Conservation (phyloP, 2,797 vertebrate species). For the Sebastes jordani region DNA sequence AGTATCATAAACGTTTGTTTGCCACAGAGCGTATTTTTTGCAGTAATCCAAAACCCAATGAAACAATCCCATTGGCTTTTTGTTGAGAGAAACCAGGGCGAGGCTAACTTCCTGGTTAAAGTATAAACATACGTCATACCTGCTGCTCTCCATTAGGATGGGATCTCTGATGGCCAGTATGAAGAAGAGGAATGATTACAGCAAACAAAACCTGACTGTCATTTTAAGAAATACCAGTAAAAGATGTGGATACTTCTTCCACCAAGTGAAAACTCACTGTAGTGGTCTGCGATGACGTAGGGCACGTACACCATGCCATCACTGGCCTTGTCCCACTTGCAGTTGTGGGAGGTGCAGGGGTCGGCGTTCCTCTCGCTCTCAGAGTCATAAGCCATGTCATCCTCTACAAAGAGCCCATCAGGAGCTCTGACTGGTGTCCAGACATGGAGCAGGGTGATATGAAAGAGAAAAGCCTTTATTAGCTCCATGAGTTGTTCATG, state of each 20-base stretch:
- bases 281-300: slow-evolving; percentile 1
- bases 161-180: not conserved
- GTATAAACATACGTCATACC: too few species aligned
- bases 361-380: slow-evolving; percentile 16
- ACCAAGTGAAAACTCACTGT: slow-evolving; percentile 10
- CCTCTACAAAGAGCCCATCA: not conserved
- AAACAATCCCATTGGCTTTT: too few species aligned
- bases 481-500: too few species aligned
- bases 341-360: slow-evolving; percentile 1
- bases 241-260: not conserved
- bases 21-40: too few species aligned
- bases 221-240: not conserved
- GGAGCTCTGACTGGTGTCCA: not conserved
- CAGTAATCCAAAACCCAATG: too few species aligned
- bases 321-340: slow-evolving; percentile 9
- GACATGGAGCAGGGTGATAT: not conserved
- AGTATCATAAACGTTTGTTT: too few species aligned
- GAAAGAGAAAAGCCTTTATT: not conserved
- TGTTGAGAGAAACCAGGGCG: too few species aligned
- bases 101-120: too few species aligned
- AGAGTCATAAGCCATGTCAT: not conserved
- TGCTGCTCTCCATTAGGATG: not conserved
- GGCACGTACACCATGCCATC: slow-evolving; percentile 9
- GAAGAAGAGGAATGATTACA: not conserved
- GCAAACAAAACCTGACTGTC: not conserved